Percentiles rank a stretch among this genome's conserved stretches.
Conservation (phyloP, 2,888 invertebrate genomes). For the Masnerella sp. region DNA sequence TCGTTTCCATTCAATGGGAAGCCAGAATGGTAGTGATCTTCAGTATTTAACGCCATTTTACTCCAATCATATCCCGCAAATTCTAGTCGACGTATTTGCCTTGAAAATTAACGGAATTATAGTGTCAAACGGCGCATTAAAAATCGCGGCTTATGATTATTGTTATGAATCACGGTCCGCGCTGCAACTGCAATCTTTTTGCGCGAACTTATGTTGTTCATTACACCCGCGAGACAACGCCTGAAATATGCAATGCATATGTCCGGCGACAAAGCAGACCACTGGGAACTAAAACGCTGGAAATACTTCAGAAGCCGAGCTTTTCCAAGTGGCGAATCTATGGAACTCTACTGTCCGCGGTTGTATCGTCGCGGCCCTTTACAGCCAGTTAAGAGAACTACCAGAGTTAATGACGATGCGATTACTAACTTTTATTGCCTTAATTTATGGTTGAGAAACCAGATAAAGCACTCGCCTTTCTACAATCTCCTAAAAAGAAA, state of each 20-base stretch:
- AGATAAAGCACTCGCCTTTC: background rate
- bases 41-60: background rate
- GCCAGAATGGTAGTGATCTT: conserved; percentile 8
- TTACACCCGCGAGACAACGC: conserved; percentile 65
- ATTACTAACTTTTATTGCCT: conserved; percentile 26
- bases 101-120: conserved; percentile 14
- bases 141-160: too few relatives aligned
- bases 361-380: conserved; percentile 27
- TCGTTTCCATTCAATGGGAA: conserved; percentile 25
- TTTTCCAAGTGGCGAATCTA: conserved; percentile 48
- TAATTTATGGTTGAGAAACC: conserved; percentile 6
- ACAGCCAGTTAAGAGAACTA: conserved; percentile 22
- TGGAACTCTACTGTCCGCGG: conserved; percentile 31
- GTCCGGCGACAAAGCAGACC: conserved; percentile 54
- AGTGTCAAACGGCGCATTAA: too few relatives aligned
- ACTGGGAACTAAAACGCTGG: conserved; percentile 52
- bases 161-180: background rate
- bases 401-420: conserved; percentile 19
- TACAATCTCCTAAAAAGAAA: background rate
- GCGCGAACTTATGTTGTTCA: conserved; percentile 41
- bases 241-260: conserved; percentile 68
- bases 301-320: conserved; percentile 45
- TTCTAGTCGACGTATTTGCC: background rate
- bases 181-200: background rate
- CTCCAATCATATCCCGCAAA: conserved; percentile 1